phyloP scores from a whole-genome alignment of 2,797 vertebrate species.

The Acridotheres tristis region DNA sequence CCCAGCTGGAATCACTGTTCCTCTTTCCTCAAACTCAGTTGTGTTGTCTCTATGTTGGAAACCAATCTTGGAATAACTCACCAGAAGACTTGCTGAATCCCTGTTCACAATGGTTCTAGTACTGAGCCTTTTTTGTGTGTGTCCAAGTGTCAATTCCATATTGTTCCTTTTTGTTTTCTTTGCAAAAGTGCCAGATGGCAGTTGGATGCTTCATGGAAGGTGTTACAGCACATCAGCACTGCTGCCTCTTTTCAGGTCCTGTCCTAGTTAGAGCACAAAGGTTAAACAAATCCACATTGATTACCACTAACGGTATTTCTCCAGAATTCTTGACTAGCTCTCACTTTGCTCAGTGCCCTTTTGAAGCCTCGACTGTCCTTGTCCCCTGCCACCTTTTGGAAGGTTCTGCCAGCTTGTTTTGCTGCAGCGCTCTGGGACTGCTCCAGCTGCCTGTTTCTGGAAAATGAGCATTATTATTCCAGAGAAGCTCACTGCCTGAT shows the following conservation, averaged over 20 bases:
- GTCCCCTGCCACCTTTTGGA: accelerated
- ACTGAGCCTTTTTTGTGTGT: background rate
- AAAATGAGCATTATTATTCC: background rate
- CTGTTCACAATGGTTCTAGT: background rate
- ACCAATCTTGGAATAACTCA: background rate
- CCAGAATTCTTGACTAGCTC: background rate
- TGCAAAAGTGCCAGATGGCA: background rate
- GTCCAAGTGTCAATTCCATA: background rate
- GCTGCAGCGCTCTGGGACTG: background rate
- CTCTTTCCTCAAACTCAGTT: background rate
- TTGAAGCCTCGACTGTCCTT: background rate
- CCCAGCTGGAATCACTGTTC: background rate
- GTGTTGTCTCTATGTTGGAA: background rate
- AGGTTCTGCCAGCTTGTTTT: background rate
- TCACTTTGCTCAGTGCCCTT: background rate
- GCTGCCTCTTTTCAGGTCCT: background rate
- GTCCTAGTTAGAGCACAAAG: background rate
- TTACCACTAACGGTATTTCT: background rate
- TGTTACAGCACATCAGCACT: background rate
- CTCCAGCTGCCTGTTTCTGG: background rate
- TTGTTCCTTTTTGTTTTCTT: background rate
- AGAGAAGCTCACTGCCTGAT: background rate
- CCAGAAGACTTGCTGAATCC: background rate
- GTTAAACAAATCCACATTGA: background rate
- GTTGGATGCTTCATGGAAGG: background rate